These are phyloP conservation scores for Axis porcinus DNA, from an alignment of 2,113 vertebrate genomes.

Conservation along the genomic window DNA sequence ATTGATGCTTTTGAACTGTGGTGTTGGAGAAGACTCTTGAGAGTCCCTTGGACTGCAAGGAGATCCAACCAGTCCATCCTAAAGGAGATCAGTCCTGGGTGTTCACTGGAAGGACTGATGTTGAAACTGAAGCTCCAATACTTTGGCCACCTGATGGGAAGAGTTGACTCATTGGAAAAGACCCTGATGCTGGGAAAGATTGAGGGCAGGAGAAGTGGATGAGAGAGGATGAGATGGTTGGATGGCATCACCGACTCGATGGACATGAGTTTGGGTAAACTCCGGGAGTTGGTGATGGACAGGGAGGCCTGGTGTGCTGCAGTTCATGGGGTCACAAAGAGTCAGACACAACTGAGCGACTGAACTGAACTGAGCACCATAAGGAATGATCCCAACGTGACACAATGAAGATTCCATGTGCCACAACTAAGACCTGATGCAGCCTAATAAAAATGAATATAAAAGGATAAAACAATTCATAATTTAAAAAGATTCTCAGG, in stretches of 20 bases:
- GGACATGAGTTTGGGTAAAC: background rate
- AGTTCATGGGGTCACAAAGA: background rate
- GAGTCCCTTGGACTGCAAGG: background rate
- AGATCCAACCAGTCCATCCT: background rate
- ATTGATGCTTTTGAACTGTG: background rate
- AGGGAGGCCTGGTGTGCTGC: fast-evolving
- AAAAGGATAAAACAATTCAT: background rate
- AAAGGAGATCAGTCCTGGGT: background rate
- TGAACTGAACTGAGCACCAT: background rate
- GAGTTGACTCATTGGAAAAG: background rate
- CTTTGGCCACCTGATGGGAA: background rate
- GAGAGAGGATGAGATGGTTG: background rate
- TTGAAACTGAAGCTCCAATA: background rate
- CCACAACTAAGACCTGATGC: fast-evolving
- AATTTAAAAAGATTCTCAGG: background rate
- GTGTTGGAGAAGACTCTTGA: background rate
- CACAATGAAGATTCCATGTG: background rate
- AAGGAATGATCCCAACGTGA: background rate
- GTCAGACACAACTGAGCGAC: background rate
- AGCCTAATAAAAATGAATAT: background rate
- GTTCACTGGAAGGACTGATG: background rate
- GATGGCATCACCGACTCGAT: background rate
- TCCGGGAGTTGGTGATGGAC: background rate
- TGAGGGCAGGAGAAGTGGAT: background rate
- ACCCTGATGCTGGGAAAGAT: background rate